Conservation (phyloP, 2,797 vertebrate species). For the Erethizon dorsatum region DNA sequence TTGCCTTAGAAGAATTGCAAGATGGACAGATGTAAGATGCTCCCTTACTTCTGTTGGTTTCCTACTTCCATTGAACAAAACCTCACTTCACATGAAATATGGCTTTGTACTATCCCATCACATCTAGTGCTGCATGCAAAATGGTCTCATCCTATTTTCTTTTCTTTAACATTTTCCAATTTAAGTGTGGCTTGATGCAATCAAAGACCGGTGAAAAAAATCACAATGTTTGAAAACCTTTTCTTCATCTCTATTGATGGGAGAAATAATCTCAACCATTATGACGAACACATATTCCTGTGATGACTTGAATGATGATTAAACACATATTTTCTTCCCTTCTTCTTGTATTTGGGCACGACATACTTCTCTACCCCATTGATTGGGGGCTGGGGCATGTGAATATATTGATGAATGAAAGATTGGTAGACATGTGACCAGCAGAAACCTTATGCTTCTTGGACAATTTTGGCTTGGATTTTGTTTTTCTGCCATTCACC, state of each 20-base stretch:
- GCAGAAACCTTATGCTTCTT: not conserved
- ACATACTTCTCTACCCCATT: fast-evolving
- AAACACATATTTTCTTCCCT: not conserved
- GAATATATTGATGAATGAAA: not conserved
- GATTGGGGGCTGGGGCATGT: not conserved
- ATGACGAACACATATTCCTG: not conserved
- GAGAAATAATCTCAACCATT: not conserved
- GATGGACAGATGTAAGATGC: not conserved
- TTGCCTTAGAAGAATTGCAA: not conserved
- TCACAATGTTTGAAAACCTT: not conserved
- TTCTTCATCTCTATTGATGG: not conserved
- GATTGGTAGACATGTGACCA: too few relatives aligned
- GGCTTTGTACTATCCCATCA: not conserved
- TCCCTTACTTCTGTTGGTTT: not conserved
- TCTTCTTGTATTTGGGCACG: not conserved
- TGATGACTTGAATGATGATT: not conserved
- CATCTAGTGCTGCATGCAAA: not conserved
- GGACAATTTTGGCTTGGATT: not conserved
- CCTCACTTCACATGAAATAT: not conserved
- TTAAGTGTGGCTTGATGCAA: not conserved
- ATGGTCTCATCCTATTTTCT: not conserved
- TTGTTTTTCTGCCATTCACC: not conserved
- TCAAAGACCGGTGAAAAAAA: not conserved
- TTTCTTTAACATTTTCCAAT: constrained; percentile 7
- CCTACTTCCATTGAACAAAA: not conserved